Base-by-base conservation (phyloP, 2,113 vertebrate species). In the Urocitellus parryii region DNA sequence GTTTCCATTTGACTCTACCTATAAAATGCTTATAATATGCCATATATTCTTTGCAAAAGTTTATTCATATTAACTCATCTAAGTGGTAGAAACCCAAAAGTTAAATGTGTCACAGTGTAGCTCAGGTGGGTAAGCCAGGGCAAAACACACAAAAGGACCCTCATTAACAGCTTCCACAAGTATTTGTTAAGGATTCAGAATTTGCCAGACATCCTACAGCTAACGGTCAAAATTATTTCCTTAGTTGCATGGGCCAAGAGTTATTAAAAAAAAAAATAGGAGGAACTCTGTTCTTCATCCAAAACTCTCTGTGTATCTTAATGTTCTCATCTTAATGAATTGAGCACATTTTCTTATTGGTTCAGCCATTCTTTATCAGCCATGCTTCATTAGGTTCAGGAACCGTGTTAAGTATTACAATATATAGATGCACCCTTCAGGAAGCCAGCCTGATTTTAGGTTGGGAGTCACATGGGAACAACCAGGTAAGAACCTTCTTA, bases 31-130 rank as follows among this genome's bases (percentile, higher is more conserved):
- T 88, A 24, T 17, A 42, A 17, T 73, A 18, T 61, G 9, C 37
- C 68, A 89, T 70, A 68, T 24, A 56, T 14, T 79, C 56, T 89
- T 83, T 56, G 53, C 0, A 37, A 78, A 89, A 53, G 0, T 81
- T 88, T 81, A 67, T 37, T 48, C 68, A 76, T 84, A 85, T 89
- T 76, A 78, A 94, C n/a, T 90, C 42, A 45, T 63, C 94, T 68
- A 61, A 88, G 56, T 34, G 58, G 72, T 39, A 61, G 58, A 34
- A 25, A 68, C n/a, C 18, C 74, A 45, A 88, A 67, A 72, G 42
- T 5, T 29, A 83, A 27, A 74, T 63, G 13, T 45, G n/a, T 58
- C 4, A 12, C 32, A 56, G 51, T 39, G 3, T 22, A 88, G 32
- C 63, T 51, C 4, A 7, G 9, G 12, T 11, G 37, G 24, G 5